phyloP scores from a whole-genome alignment of 1,140 invertebrate genomes.

The Bilobella aurantiaca region DNA sequence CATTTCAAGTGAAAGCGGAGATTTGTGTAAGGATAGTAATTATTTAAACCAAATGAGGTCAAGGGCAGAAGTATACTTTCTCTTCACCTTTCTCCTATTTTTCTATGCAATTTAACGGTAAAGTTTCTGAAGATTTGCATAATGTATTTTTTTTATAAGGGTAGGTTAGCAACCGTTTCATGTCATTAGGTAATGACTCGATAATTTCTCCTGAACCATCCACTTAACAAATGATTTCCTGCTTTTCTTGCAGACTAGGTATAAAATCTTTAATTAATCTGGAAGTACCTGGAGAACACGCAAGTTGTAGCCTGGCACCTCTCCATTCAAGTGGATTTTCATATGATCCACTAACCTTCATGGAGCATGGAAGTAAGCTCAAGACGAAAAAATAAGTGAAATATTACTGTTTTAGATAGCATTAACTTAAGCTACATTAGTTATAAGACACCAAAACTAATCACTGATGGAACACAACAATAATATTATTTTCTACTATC shows the following conservation, averaged over 20 bases:
- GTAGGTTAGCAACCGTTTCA: no score
- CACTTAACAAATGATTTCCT: constrained; percentile 1
- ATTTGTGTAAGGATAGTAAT: constrained; percentile 4
- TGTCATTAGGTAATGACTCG: constrained; percentile 12
- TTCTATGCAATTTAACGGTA: no score
- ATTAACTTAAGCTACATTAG: no score
- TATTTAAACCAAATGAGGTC: constrained; percentile 6
- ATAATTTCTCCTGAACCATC: neutral
- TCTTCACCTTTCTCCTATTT: constrained; percentile 36
- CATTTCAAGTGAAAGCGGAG: no score
- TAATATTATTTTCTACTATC: no score
- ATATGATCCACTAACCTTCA: constrained; percentile 66
- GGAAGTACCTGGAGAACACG: constrained; percentile 65
- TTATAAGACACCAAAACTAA: no score
- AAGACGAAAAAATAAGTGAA: neutral
- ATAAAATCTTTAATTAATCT: constrained; percentile 75
- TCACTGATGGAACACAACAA: no score
- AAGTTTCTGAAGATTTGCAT: no score
- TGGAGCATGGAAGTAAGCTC: constrained; percentile 68
- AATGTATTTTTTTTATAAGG: no score
- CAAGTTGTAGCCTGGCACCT: constrained; percentile 58
- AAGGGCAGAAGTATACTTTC: neutral
- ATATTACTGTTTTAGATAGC: constrained; percentile 3
- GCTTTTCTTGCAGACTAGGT: constrained; percentile 50
- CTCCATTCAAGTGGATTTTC: constrained; percentile 62